Evolutionary conservation across 1,140 invertebrate genomes (phyloP).

Genomic region (Coenobita brevimanus): DNA sequence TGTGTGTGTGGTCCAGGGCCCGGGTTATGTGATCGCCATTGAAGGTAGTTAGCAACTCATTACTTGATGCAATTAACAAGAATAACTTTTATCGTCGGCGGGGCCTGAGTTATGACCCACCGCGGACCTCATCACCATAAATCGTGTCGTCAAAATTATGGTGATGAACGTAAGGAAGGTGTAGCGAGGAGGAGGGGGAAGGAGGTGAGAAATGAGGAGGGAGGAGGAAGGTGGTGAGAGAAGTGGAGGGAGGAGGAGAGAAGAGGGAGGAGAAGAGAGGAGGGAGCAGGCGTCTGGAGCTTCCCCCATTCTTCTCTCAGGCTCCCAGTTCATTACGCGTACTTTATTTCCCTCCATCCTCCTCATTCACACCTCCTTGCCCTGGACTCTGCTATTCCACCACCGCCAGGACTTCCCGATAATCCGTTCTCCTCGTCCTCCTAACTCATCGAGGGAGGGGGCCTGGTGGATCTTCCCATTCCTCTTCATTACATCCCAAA

Average conservation of each 20-base stretch:
- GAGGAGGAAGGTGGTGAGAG: background rate
- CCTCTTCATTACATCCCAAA: too few relatives aligned
- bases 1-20: too few relatives aligned
- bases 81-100: constrained; percentile 66
- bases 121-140: constrained; percentile 64
- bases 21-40: constrained; percentile 59
- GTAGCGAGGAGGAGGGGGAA: constrained; percentile 28
- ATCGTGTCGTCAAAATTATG: constrained; percentile 66
- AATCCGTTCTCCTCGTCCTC: too few relatives aligned
- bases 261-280: background rate
- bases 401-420: too few relatives aligned
- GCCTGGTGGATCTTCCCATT: too few relatives aligned
- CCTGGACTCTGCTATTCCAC: too few relatives aligned
- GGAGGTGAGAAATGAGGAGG: constrained; percentile 2
- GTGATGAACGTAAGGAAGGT: constrained; percentile 62
- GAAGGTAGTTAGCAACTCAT: constrained; percentile 65
- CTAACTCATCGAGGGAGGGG: too few relatives aligned
- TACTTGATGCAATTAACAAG: constrained; percentile 67
- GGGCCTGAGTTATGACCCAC: constrained; percentile 62
- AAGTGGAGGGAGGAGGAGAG: background rate
- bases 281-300: too few relatives aligned
- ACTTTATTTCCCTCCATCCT: too few relatives aligned
- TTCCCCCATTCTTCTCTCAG: too few relatives aligned
- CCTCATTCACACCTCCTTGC: too few relatives aligned
- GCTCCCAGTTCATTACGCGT: too few relatives aligned